Percentiles rank a stretch among this genome's conserved stretches.
These are phyloP conservation scores for Macrobrachium rosenbergii DNA, from an alignment of 1,140 invertebrate species.

Conservation along the genomic window DNA sequence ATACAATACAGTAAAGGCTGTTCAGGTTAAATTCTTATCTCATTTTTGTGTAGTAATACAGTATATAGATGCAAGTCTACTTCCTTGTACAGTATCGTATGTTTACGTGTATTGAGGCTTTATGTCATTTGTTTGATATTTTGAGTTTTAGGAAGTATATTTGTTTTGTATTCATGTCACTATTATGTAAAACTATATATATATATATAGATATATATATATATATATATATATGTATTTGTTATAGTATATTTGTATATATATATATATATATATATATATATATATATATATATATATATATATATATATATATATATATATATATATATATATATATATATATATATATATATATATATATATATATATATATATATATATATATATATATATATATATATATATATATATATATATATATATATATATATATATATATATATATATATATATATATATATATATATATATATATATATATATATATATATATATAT, in stretches of 20 bases:
- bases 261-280: slow-evolving; percentile 7
- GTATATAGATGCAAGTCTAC: too few relatives aligned
- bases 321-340: slow-evolving; percentile 6
- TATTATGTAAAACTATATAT: too few relatives aligned
- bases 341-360: not conserved
- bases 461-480: not conserved
- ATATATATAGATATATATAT: slow-evolving; percentile 21
- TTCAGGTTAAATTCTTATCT: too few relatives aligned
- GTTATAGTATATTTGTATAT: not conserved
- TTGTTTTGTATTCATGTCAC: not conserved
- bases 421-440: slow-evolving; percentile 11
- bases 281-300: slow-evolving; percentile 20
- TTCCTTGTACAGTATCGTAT: not conserved
- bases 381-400: not conserved
- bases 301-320: slow-evolving; percentile 27
- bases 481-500: slow-evolving; percentile 16
- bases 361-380: not conserved
- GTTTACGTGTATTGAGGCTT: too few relatives aligned
- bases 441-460: slow-evolving; percentile 16
- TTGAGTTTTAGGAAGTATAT: not conserved
- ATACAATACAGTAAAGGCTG: too few relatives aligned
- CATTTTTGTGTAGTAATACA: too few relatives aligned
- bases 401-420: not conserved
- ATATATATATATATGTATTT: not conserved
- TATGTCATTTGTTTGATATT: too few relatives aligned